Evolutionary conservation across 37 sponge, comb jelly and placozoan genomes (phyloP).

Genomic region (Chondrilla cf. caribensis): DNA sequence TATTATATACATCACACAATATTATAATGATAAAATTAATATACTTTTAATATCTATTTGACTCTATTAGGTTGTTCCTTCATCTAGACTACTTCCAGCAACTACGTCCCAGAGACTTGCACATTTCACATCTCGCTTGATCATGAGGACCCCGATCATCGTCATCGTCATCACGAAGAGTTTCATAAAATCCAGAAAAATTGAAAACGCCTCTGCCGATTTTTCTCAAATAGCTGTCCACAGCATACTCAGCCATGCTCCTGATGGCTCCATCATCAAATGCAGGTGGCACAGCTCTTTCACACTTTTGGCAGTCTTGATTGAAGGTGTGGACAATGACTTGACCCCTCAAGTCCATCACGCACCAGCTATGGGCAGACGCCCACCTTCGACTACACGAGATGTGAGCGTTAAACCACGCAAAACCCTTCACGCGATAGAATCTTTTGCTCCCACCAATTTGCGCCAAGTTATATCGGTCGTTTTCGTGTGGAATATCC

Average conservation of each 20-base stretch:
- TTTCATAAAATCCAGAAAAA: too few species aligned
- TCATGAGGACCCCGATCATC: slow-evolving; percentile 36
- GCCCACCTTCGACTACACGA: slow-evolving; percentile 23
- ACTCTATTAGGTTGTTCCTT: too few species aligned
- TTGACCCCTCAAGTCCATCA: slow-evolving; percentile 32
- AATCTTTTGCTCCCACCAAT: slow-evolving; percentile 19
- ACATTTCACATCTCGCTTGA: slow-evolving; percentile 36
- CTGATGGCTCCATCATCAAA: slow-evolving; percentile 15
- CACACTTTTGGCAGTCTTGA: slow-evolving; percentile 32
- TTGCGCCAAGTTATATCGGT: not conserved
- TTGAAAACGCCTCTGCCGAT: not conserved
- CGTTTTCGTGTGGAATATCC: not conserved
- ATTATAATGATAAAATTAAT: too few species aligned
- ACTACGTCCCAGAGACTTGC: slow-evolving; percentile 26
- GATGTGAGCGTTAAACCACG: slow-evolving; percentile 11
- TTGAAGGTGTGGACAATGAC: not conserved
- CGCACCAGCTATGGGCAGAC: slow-evolving; percentile 44
- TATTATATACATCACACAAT: too few species aligned
- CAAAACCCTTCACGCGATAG: slow-evolving; percentile 29
- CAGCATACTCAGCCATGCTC: slow-evolving; percentile 41
- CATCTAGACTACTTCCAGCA: slow-evolving; percentile 39
- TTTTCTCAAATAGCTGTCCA: slow-evolving; percentile 9
- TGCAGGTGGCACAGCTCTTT: not conserved
- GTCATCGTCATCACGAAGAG: not conserved
- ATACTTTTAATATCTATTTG: too few species aligned